Percentiles rank a stretch among this genome's conserved stretches.
These are phyloP conservation scores for Lacanobia wlatinum DNA, from an alignment of 2,888 invertebrate genomes.

Conservation along the genomic window DNA sequence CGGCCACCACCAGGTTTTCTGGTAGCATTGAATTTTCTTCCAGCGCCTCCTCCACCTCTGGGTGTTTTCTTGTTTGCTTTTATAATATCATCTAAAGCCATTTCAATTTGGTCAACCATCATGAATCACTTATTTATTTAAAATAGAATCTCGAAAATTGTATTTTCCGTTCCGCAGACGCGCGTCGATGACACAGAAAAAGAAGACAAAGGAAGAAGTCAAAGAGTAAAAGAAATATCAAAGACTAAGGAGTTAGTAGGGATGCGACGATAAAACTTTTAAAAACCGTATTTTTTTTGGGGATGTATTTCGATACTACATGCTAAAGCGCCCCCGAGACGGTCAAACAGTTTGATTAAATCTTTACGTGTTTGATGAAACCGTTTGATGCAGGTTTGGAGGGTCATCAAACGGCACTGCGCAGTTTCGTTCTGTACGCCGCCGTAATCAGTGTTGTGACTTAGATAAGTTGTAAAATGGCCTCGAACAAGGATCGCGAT, in stretches of 20 bases:
- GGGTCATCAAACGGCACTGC: too few relatives aligned
- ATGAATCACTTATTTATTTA: neutral
- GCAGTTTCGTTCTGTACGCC: too few relatives aligned
- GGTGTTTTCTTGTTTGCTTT: constrained; percentile 95
- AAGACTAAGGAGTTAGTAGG: neutral
- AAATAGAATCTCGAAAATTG: constrained; percentile 5
- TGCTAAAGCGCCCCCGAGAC: too few relatives aligned
- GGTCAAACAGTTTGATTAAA: too few relatives aligned
- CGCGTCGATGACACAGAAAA: constrained; percentile 39
- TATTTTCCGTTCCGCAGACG: constrained; percentile 32
- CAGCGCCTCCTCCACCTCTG: constrained; percentile 90
- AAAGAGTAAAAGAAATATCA: neutral
- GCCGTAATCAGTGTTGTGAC: too few relatives aligned
- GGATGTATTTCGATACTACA: too few relatives aligned
- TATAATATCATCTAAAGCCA: constrained; percentile 99
- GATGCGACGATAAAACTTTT: neutral
- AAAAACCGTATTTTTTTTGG: too few relatives aligned
- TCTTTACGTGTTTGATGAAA: too few relatives aligned
- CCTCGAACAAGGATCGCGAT: too few relatives aligned
- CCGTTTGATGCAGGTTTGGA: too few relatives aligned
- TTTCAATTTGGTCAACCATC: constrained; percentile 98
- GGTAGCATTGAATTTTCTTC: constrained; percentile 85
- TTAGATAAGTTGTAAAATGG: too few relatives aligned
- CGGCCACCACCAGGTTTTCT: constrained; percentile 85
- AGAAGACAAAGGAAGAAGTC: constrained; percentile 28